Conservation (phyloP, 2,888 invertebrate genomes). For the Yponomeuta plumbellus region DNA sequence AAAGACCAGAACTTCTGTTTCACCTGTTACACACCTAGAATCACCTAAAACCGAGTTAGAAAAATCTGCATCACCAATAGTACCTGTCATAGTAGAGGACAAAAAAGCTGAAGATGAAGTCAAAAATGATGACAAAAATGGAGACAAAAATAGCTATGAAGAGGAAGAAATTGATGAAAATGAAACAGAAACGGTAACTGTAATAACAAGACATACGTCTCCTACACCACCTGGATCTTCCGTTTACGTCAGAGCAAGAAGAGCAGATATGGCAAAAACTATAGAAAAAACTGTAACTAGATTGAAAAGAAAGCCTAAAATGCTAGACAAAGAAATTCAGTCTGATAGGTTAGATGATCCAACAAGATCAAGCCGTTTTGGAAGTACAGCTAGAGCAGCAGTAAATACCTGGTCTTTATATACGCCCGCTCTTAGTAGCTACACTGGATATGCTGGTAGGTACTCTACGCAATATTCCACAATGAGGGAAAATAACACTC, state of each 20-base stretch:
- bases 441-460: conserved; percentile 67
- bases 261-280: conserved; percentile 84
- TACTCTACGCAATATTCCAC: conserved; percentile 66
- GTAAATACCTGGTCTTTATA: conserved; percentile 80
- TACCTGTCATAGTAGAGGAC: conserved; percentile 29
- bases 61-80: conserved; percentile 37
- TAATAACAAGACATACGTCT: conserved; percentile 86
- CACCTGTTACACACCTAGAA: conserved; percentile 52
- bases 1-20: conserved; percentile 49
- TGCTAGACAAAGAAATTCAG: conserved; percentile 83
- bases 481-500: conserved; percentile 46
- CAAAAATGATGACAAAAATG: conserved; percentile 26
- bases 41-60: conserved; percentile 38
- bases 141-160: conserved; percentile 24
- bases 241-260: conserved; percentile 78
- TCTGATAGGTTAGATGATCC: conserved; percentile 83
- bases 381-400: conserved; percentile 74
- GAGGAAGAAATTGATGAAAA: conserved; percentile 42
- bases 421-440: conserved; percentile 58
- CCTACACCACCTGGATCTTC: conserved; percentile 83
- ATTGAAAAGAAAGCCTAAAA: conserved; percentile 73
- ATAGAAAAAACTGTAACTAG: conserved; percentile 82
- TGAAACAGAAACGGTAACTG: conserved; percentile 71
- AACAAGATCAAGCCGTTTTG: conserved; percentile 80
- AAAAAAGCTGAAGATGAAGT: conserved; percentile 27